phyloP scores from a whole-genome alignment of 2,113 vertebrate genomes.

The Hemiscyllium ocellatum region DNA sequence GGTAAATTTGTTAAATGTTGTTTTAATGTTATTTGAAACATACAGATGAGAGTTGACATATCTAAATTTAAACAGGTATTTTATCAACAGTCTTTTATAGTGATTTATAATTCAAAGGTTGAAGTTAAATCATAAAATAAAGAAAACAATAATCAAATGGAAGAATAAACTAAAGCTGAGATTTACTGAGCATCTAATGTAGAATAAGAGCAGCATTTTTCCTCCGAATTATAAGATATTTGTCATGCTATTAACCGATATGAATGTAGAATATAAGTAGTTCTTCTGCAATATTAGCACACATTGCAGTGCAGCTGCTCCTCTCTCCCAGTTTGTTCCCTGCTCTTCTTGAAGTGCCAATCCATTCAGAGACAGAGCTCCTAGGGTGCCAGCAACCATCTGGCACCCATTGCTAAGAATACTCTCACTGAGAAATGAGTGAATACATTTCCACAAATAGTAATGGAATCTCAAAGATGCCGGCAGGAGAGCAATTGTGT shows the following conservation, averaged over 20 bases:
- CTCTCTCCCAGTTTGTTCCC: background rate
- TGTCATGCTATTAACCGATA: background rate
- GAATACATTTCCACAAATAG: slow-evolving; percentile 19
- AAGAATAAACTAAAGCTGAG: background rate
- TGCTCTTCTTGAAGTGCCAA: slow-evolving; percentile 9
- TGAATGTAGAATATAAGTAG: background rate
- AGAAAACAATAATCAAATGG: background rate
- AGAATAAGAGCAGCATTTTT: background rate
- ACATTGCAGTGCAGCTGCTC: background rate
- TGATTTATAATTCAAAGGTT: background rate
- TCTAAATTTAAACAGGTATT: background rate
- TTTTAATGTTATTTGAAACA: background rate
- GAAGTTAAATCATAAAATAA: background rate
- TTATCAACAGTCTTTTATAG: background rate
- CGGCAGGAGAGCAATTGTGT: background rate
- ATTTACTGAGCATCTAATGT: background rate
- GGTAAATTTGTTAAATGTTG: background rate
- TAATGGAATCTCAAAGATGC: background rate
- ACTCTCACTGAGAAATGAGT: slow-evolving; percentile 9
- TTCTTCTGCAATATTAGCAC: background rate
- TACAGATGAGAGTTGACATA: background rate
- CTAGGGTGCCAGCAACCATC: slow-evolving; percentile 19
- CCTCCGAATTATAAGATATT: background rate
- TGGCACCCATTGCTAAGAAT: slow-evolving; percentile 29
- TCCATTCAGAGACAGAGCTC: slow-evolving; percentile 9